Percentiles rank a stretch among this genome's conserved stretches.
These are phyloP conservation scores for Istiophorus platypterus DNA, from an alignment of 2,113 vertebrate genomes.

Conservation along the genomic window DNA sequence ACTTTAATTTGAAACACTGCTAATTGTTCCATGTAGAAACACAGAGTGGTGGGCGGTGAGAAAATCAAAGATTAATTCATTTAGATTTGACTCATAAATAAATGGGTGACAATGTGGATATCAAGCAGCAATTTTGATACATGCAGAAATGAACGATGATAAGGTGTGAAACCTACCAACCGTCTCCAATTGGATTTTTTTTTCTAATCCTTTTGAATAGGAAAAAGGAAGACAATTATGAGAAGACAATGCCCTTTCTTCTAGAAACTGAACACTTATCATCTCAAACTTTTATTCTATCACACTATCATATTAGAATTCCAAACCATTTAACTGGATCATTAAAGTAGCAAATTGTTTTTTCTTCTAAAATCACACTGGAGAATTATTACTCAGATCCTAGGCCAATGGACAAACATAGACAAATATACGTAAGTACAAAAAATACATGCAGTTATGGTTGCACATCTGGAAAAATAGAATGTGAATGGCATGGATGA, in stretches of 20 bases:
- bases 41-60: neutral
- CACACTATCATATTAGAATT: constrained; percentile 21
- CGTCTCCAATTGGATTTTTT: constrained; percentile 58
- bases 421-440: neutral
- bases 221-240: constrained; percentile 55
- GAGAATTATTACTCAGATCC: neutral
- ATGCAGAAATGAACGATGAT: constrained; percentile 47
- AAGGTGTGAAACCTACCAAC: constrained; percentile 46
- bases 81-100: constrained; percentile 47
- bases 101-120: constrained; percentile 47
- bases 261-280: constrained; percentile 41
- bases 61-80: constrained; percentile 44
- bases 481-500: neutral
- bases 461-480: neutral
- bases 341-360: constrained; percentile 3
- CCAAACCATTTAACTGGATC: constrained; percentile 39
- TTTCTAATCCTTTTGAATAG: constrained; percentile 46
- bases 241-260: constrained; percentile 54
- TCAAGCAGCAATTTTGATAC: constrained; percentile 52
- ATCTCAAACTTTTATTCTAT: constrained; percentile 44
- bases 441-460: neutral
- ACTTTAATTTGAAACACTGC: constrained; percentile 26
- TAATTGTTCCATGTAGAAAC: constrained; percentile 20
- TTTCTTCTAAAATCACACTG: constrained; percentile 8
- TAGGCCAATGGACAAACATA: constrained; percentile 2